A percentile compares a stretch with the other conserved stretches of the same genome.
These are phyloP conservation scores for Oreochromis niloticus DNA, from an alignment of 2,113 vertebrate species.

Conservation along the genomic window DNA sequence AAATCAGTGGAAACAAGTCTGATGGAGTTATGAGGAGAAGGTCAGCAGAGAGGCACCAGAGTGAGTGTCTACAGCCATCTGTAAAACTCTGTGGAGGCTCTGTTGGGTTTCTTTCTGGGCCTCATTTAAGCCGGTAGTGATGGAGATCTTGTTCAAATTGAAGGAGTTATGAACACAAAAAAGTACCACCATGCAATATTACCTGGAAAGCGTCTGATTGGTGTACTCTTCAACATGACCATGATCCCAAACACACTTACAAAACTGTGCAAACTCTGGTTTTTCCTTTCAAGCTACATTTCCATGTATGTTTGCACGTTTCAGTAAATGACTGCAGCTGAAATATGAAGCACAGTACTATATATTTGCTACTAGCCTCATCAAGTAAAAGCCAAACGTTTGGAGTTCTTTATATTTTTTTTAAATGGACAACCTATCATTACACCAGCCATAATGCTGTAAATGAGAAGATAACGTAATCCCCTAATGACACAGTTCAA, in stretches of 20 bases:
- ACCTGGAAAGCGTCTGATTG: neutral
- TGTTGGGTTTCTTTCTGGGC: neutral
- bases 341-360: neutral
- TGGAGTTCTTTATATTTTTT: neutral
- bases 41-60: neutral
- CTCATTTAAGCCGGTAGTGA: neutral
- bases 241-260: neutral
- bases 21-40: neutral
- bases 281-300: neutral
- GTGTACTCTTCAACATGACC: neutral
- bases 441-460: neutral
- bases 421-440: neutral
- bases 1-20: neutral
- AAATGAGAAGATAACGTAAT: neutral
- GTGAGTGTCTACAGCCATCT: neutral
- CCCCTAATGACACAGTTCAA: neutral
- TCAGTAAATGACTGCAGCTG: neutral
- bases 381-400: neutral
- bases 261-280: neutral
- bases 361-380: neutral
- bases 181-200: neutral
- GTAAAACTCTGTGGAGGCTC: neutral
- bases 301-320: neutral
- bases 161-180: neutral
- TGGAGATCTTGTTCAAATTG: neutral